Evolutionary conservation across 2,113 vertebrate species (phyloP), one percentile per base, ranked within the genome.

Genomic region (Pelecanoides urinatrix): DNA sequence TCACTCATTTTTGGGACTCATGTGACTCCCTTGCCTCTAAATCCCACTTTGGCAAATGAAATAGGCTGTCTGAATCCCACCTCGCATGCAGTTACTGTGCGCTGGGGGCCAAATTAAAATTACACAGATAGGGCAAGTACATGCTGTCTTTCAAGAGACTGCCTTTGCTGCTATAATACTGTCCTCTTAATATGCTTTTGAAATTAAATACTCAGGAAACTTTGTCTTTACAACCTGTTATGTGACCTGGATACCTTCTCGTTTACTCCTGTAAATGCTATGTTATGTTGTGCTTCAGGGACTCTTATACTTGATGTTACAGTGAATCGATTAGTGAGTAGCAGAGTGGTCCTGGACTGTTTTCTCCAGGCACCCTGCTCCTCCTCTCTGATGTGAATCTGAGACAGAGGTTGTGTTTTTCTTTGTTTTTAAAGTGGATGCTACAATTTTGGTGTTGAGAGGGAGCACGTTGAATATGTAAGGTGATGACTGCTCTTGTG

Each of bases 51-150:
- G 36, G 52, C 38, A 76, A 11, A 34, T 21, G 36, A 27, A 53
- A 5, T 0, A 4, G n/a, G 42, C 36, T 18, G 66, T 32, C 16
- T 23, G 65, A 25, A 6, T 50, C 58, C 55, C 52, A 7, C 47
- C 63, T 50, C 27, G 1, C 2, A 1, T 7, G 23, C 1, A 1
- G 25, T 15, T 15, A 5, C 15, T 8, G 62, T 29, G 68, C 0
- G 0, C 75, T 8, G 52, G 38, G 55, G 29, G 16, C 34, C 25
- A 3, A 22, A 29, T 7, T 11, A 11, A 17, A 58, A 6, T 49
- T 3, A 4, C 58, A 22, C 20, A 22, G 30, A 2, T 3, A 9
- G n/a, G 3, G 52, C 52, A 34, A 36, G 27, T 19, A 6, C 1
- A 1, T 45, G 29, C 62, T 70, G 68, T 4, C 34, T 47, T 23